Percentiles rank a stretch among this genome's conserved stretches.
These are phyloP conservation scores for Sylvilagus floridanus DNA, from an alignment of 2,797 vertebrate genomes.

Conservation along the genomic window DNA sequence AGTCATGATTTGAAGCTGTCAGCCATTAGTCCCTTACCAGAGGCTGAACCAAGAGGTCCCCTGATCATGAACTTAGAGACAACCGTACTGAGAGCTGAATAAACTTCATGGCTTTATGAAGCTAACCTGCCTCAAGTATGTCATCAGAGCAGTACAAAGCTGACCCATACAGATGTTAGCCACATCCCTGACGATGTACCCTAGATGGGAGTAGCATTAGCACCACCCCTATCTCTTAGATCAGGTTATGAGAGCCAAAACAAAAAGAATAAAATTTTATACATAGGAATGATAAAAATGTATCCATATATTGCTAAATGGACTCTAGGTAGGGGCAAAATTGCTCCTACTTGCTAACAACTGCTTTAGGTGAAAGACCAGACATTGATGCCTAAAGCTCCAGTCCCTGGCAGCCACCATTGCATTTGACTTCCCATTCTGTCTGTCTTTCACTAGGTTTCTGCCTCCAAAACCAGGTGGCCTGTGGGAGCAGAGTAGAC, in stretches of 20 bases:
- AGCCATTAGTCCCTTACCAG: too few species aligned
- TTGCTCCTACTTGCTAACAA: not conserved
- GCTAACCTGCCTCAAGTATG: too few species aligned
- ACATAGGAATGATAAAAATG: too few species aligned
- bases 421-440: not conserved
- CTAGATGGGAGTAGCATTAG: not conserved
- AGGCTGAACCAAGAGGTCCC: too few species aligned
- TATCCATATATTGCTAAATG: not conserved
- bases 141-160: too few species aligned
- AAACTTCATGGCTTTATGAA: too few species aligned
- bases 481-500: not conserved
- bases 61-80: too few species aligned
- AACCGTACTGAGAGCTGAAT: too few species aligned
- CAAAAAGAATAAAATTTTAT: too few species aligned
- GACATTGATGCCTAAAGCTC: not conserved
- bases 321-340: not conserved
- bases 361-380: not conserved
- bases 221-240: too few species aligned
- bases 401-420: not conserved
- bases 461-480: not conserved
- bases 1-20: too few species aligned
- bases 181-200: not conserved
- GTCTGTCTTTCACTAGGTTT: not conserved
- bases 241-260: not conserved
- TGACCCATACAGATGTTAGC: not conserved